These are phyloP conservation scores for Microctonus hyperodae DNA, from an alignment of 2,888 invertebrate genomes.

Conservation along the genomic window DNA sequence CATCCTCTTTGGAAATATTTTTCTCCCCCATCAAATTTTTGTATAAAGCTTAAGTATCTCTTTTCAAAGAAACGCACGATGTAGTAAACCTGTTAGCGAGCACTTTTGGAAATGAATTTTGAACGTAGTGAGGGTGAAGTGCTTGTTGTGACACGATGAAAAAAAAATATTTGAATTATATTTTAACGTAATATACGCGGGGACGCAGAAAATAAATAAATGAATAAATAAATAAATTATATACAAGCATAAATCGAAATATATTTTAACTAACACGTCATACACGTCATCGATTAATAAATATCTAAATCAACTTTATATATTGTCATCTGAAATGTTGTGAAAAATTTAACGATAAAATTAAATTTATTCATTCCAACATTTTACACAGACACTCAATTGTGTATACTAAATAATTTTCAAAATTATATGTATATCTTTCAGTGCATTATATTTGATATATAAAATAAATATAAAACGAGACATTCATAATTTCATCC, in stretches of 20 bases:
- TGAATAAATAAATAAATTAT: too few species aligned
- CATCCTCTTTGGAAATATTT: conserved; percentile 12
- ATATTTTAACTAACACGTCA: too few species aligned
- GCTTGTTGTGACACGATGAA: not conserved
- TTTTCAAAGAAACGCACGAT: conserved; percentile 2
- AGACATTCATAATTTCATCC: not conserved
- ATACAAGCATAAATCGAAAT: too few species aligned
- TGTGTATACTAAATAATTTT: not conserved
- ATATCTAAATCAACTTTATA: too few species aligned
- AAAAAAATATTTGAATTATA: not conserved
- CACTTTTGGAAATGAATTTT: conserved; percentile 16
- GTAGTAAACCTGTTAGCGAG: conserved; percentile 8
- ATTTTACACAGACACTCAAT: too few species aligned
- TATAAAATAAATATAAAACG: not conserved
- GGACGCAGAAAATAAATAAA: too few species aligned
- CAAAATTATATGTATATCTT: not conserved
- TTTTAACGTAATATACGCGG: not conserved
- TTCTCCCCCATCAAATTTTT: conserved; percentile 7
- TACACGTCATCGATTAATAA: too few species aligned
- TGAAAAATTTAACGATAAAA: not conserved
- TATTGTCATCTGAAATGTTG: too few species aligned
- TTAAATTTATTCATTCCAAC: not conserved
- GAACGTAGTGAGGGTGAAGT: not conserved
- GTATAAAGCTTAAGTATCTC: not conserved
- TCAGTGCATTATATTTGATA: not conserved